Evolutionary conservation across 1,140 invertebrate species (phyloP).

Genomic region (Camponotus vicinus): DNA sequence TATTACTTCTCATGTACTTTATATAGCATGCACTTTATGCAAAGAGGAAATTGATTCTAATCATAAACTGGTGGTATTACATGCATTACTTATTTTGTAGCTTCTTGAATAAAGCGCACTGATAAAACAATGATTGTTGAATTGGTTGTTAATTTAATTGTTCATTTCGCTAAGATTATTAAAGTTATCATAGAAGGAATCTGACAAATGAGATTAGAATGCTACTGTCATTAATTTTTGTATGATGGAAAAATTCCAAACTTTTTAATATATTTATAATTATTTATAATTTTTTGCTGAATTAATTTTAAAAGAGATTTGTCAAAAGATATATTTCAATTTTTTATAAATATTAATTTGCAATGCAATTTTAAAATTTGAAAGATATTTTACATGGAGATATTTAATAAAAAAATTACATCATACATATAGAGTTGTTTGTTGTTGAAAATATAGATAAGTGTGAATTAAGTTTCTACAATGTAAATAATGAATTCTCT

Average conservation of each 20-base stretch:
- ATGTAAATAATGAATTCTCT: neutral
- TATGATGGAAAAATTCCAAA: neutral
- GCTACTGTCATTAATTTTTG: neutral
- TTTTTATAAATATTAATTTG: neutral
- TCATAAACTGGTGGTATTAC: neutral
- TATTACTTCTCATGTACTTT: neutral
- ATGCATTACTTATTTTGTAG: neutral
- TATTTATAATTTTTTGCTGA: neutral
- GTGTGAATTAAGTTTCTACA: neutral
- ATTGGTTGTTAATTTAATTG: constrained; percentile 1
- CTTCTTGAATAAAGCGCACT: neutral
- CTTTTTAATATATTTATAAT: neutral
- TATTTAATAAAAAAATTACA: neutral
- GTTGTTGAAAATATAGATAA: neutral
- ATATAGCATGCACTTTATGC: neutral
- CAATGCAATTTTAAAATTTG: neutral
- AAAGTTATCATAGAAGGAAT: constrained; percentile 3
- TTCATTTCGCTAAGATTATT: constrained; percentile 17
- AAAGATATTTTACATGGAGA: neutral
- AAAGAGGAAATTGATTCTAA: neutral
- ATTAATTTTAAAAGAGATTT: neutral
- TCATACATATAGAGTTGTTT: neutral
- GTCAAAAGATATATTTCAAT: too few species aligned
- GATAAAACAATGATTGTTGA: constrained; percentile 36
- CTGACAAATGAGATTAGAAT: neutral